Conservation (phyloP, 64 coral and sea anemone genomes). For the Trachythela sp. region DNA sequence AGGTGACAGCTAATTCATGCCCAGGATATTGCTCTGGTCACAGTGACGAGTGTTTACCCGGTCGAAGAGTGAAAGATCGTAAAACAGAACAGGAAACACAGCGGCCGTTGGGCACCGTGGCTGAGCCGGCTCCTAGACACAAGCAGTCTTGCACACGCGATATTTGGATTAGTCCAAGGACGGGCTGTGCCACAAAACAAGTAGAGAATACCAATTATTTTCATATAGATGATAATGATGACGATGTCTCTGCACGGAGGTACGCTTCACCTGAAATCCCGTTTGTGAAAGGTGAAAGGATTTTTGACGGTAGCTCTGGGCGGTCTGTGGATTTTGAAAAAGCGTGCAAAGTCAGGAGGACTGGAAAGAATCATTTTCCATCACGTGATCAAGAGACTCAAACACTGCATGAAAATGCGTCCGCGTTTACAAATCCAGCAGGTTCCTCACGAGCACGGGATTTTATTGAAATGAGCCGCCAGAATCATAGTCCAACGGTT, state of each 20-base stretch:
- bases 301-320: background rate
- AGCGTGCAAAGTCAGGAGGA: background rate
- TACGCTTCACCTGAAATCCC: background rate
- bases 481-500: background rate
- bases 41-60: background rate
- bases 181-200: background rate
- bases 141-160: background rate
- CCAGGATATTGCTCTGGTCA: constrained; percentile 2
- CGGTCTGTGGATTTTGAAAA: background rate
- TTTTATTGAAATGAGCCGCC: background rate
- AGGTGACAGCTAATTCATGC: background rate
- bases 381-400: constrained; percentile 19
- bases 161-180: background rate
- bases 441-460: background rate
- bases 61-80: background rate
- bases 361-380: background rate
- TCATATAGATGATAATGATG: background rate
- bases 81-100: background rate
- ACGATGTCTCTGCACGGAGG: background rate
- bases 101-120: background rate
- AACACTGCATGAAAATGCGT: background rate
- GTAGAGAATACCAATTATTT: background rate
- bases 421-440: background rate
- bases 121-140: background rate
- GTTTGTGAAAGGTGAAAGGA: background rate